Percentiles rank a stretch among this genome's conserved stretches.
phyloP scores from a whole-genome alignment of 1,140 invertebrate species.

The Sitobion miscanthi region DNA sequence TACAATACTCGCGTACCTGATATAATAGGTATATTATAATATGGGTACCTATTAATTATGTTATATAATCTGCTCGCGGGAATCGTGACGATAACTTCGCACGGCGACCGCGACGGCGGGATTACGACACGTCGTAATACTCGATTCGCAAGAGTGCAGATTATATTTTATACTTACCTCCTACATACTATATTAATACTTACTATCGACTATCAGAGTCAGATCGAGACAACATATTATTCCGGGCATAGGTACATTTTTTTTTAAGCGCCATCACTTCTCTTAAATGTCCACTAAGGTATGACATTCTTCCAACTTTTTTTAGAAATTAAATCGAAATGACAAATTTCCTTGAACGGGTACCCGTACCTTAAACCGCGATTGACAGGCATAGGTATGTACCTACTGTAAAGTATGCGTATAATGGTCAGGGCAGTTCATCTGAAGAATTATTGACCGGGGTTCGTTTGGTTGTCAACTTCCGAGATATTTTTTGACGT shows the following conservation, averaged over 20 bases:
- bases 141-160: not conserved
- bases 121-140: not conserved
- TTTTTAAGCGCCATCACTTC: not conserved
- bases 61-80: not conserved
- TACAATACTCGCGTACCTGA: too few relatives aligned
- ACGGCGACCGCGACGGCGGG: too few relatives aligned
- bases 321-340: not conserved
- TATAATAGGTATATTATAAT: too few relatives aligned
- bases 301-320: not conserved
- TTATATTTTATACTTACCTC: not conserved
- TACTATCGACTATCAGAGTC: too few relatives aligned
- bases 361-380: not conserved
- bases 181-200: too few relatives aligned
- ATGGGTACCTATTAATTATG: too few relatives aligned
- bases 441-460: not conserved
- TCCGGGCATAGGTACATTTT: not conserved
- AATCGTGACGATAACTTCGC: not conserved
- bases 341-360: too few relatives aligned
- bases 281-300: not conserved
- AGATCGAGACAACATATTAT: too few relatives aligned
- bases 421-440: not conserved
- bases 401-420: not conserved
- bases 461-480: not conserved
- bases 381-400: too few relatives aligned
- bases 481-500: not conserved